phyloP scores from a whole-genome alignment of 2,888 invertebrate genomes.

The Pseudococcus jackbeardsleyi region DNA sequence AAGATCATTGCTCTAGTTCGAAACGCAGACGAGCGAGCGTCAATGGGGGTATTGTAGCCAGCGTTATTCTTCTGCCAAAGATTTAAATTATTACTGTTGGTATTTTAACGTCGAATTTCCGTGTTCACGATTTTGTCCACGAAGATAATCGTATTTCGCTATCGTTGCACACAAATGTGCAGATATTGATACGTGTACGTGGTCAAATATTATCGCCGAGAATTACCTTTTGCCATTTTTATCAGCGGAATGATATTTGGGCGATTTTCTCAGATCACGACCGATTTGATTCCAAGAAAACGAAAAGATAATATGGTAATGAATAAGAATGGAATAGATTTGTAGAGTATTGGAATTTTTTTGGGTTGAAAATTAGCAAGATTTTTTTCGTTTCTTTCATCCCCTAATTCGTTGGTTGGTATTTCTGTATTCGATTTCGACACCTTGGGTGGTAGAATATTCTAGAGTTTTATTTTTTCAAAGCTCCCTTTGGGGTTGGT shows the following conservation, averaged over 20 bases:
- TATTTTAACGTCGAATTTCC: neutral
- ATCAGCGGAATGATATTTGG: neutral
- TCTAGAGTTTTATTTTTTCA: neutral
- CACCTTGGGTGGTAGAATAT: neutral
- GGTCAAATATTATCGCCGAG: neutral
- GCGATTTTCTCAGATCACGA: neutral
- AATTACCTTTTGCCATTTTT: neutral
- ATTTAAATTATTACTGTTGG: neutral
- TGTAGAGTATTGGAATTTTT: neutral
- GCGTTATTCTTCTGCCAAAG: neutral
- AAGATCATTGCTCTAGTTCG: constrained; percentile 35
- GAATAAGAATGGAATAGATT: neutral
- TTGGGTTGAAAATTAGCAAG: neutral
- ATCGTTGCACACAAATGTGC: no score
- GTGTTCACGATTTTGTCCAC: no score
- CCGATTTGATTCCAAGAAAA: neutral
- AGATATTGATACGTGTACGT: neutral
- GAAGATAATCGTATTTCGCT: no score
- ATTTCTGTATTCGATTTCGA: neutral
- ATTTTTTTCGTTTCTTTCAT: constrained; percentile 23
- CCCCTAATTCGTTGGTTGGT: neutral
- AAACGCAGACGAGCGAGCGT: neutral
- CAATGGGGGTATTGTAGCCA: constrained; percentile 12
- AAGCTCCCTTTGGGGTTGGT: neutral
- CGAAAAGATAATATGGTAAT: neutral